Evolutionary conservation across 2,113 vertebrate species (phyloP).

Genomic region (Alectura lathami): DNA sequence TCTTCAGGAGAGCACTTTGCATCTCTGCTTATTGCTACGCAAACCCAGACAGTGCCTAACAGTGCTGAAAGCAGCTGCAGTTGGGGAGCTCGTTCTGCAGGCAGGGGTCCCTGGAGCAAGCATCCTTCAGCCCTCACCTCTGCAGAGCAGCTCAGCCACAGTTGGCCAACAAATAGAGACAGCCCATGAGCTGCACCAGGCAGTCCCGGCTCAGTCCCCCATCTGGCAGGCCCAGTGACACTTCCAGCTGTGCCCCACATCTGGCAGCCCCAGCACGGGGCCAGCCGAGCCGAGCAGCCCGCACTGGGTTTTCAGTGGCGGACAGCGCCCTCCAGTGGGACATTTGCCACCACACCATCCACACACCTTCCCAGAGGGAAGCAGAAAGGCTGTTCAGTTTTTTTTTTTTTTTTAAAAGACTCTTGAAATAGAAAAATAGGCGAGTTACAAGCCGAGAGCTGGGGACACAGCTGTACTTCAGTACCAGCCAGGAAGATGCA

Average conservation of each 20-base stretch:
- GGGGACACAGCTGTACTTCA: not conserved
- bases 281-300: fast-evolving
- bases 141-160: not conserved
- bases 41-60: not conserved
- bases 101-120: not conserved
- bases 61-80: not conserved
- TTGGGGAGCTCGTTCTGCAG: fast-evolving
- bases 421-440: fast-evolving
- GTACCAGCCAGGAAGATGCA: fast-evolving
- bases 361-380: not conserved
- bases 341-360: fast-evolving
- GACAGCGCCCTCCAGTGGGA: constrained; percentile 62
- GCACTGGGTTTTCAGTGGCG: not conserved
- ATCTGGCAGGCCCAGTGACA: not conserved
- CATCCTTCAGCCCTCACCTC: not conserved
- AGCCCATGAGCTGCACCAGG: fast-evolving
- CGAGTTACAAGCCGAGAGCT: not conserved
- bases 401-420: not conserved
- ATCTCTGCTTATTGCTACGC: not conserved
- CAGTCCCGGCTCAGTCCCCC: fast-evolving
- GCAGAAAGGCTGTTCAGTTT: fast-evolving
- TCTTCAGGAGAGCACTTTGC: not conserved
- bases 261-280: not conserved
- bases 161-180: not conserved
- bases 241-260: not conserved